These are phyloP conservation scores for Dasypus novemcinctus DNA, from an alignment of 2,113 vertebrate species.

Conservation along the genomic window DNA sequence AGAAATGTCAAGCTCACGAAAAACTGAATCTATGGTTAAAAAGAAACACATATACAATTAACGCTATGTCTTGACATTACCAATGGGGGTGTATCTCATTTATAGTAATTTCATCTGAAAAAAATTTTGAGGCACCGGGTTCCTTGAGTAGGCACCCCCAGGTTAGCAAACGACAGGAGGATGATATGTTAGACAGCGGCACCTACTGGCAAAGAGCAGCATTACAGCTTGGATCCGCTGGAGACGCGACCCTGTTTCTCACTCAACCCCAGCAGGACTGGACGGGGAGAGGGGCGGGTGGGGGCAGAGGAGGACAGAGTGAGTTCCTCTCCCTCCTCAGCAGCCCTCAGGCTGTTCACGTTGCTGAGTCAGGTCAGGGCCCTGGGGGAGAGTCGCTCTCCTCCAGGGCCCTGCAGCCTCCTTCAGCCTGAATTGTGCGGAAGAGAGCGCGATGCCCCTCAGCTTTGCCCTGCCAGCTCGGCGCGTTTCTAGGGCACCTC, in stretches of 20 bases:
- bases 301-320: background rate
- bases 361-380: background rate
- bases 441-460: background rate
- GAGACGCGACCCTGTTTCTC: background rate
- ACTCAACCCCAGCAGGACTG: background rate
- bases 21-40: background rate
- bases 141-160: background rate
- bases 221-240: background rate
- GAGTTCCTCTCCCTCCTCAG: background rate
- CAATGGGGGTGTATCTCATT: background rate
- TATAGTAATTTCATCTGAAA: background rate
- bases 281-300: background rate
- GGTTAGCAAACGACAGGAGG: background rate
- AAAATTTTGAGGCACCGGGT: background rate
- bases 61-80: background rate
- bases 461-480: background rate
- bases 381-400: background rate
- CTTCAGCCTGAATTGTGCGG: background rate
- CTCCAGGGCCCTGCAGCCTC: background rate
- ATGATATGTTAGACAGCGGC: slow-evolving; percentile 73
- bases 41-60: slow-evolving; percentile 7
- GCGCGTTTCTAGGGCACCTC: background rate
- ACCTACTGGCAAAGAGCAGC: slow-evolving; percentile 66
- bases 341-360: background rate
- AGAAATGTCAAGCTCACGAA: background rate